Evolutionary conservation across 35 echinoderm and acorn worm genomes (phyloP).

Genomic region (Diadema setosum): DNA sequence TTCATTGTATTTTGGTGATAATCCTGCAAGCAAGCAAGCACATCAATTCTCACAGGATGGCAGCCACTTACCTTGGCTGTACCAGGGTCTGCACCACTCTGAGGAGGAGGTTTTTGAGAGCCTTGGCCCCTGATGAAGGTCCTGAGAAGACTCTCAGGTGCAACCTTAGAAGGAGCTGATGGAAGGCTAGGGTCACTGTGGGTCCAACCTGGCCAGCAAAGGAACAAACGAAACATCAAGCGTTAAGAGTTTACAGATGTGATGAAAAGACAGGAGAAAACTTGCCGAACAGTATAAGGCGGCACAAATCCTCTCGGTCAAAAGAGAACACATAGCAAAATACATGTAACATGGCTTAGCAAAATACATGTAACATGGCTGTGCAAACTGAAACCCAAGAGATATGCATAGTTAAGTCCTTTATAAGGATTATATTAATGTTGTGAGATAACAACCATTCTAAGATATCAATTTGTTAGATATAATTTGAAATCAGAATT

Average conservation of each 20-base stretch:
- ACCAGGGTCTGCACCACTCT: conserved; percentile 63
- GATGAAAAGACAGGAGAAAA: neutral
- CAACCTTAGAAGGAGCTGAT: conserved; percentile 72
- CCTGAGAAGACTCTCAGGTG: conserved; percentile 57
- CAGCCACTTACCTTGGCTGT: conserved; percentile 61
- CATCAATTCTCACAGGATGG: too few species aligned
- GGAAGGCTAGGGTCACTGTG: conserved; percentile 70
- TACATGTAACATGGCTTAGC: neutral
- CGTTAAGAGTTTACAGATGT: neutral
- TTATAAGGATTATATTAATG: too few species aligned
- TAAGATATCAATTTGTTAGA: too few species aligned
- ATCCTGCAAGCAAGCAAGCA: too few species aligned
- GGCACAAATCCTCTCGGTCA: neutral
- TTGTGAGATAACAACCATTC: too few species aligned
- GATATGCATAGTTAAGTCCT: too few species aligned
- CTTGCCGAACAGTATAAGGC: too few species aligned
- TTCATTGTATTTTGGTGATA: too few species aligned
- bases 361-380: too few species aligned
- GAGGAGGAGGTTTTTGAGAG: conserved; percentile 59
- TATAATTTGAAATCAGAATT: too few species aligned
- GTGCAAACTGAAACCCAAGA: too few species aligned
- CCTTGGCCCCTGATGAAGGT: conserved; percentile 24
- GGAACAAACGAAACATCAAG: neutral
- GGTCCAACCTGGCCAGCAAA: conserved; percentile 76
- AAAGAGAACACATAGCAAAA: neutral